Base-by-base conservation (phyloP, 1,140 invertebrate species). In the Neotoxoptera formosana region DNA sequence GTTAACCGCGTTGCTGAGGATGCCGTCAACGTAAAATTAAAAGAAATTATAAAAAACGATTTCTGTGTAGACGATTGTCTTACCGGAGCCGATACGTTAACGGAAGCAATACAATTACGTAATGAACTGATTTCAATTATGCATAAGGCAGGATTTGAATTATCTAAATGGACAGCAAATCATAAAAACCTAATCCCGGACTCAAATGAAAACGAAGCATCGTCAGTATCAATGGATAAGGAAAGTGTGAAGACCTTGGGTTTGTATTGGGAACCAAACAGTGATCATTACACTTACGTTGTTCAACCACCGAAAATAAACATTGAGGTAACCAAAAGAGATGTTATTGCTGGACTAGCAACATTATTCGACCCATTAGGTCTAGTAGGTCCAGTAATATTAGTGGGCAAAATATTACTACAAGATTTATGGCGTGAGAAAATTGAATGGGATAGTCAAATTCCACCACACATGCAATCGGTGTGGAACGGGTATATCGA, bases 281-380 rank as follows among this genome's bases (percentile, higher is more conserved):
- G 34, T 34, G 67, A 81, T n/a, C 7, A 34, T 81, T 81, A 81
- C 34, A 34, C 30, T 3, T 81, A 81, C 34, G n/a, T 67, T 20
- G 25, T 67, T 30, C 30, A 45, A 41, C 4, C 36, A 47, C 41
- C 47, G 0, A 67, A 45, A 21, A 47, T 30, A 25, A 45, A 25
- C 21, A 25, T 25, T 45, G 1, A 17, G 51, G 21, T 48, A 20
- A 94, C 93, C 11, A 93, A 94, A 34, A 23, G 93, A 14, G 25
- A 86, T 51, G 84, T 94, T 53, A 60, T 94, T 25, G 89, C 89
- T 8, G 81, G 89, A 34, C 94, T 95, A 56, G 93, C 94, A 36
- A 92, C 91, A 56, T 90, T 95, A 25, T 95, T 94, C 56, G 95
- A 95, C 91, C 95, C 94, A 34, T 53, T 95, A 36, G 94, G 94